Evolutionary conservation across 1,140 invertebrate species (phyloP).

Genomic region (Calliphora vicina): DNA sequence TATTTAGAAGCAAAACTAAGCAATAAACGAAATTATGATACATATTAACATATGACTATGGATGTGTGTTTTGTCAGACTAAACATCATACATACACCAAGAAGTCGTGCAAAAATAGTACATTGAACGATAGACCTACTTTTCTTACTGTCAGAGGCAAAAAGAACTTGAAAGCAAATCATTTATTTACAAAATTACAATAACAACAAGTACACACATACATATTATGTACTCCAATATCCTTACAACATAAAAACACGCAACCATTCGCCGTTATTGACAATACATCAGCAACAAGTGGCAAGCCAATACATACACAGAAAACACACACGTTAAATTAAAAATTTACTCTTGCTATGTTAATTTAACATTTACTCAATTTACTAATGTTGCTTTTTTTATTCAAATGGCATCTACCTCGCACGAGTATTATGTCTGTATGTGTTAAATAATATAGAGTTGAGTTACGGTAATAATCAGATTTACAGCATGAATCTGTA

Average conservation of each 20-base stretch:
- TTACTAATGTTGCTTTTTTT: neutral
- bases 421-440: no score
- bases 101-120: neutral
- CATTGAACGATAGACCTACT: neutral
- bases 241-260: neutral
- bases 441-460: no score
- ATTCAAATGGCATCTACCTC: no score
- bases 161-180: neutral
- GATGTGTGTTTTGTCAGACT: neutral
- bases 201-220: neutral
- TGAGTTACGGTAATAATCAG: no score
- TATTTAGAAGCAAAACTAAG: neutral
- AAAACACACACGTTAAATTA: neutral
- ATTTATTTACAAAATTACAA: neutral
- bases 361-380: neutral
- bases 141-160: neutral
- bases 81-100: neutral
- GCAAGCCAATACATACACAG: neutral
- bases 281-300: neutral
- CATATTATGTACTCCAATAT: neutral
- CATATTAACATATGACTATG: neutral
- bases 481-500: no score
- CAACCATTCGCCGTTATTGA: neutral
- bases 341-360: neutral
- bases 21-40: neutral